Conservation (phyloP, 2,113 vertebrate species). For the Oryzias curvinotus region DNA sequence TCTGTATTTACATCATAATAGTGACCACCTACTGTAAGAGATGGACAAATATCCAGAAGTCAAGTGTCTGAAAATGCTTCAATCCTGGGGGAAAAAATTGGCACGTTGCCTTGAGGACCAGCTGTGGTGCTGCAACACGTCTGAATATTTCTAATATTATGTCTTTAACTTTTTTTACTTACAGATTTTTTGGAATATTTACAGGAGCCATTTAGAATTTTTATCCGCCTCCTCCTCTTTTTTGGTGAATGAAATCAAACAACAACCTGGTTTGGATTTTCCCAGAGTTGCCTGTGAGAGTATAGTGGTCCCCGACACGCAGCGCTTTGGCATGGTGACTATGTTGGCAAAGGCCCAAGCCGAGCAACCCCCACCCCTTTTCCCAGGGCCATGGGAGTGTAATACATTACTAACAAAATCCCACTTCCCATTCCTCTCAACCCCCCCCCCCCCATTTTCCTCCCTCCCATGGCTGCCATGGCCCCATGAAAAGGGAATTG, state of each 20-base stretch:
- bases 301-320: conserved; percentile 56
- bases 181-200: conserved; percentile 12
- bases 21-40: conserved; percentile 16
- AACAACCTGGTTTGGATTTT: conserved; percentile 69
- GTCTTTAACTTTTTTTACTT: conserved; percentile 2
- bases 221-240: neutral
- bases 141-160: conserved; percentile 3
- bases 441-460: conserved; percentile 28
- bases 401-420: conserved; percentile 75
- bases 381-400: conserved; percentile 70
- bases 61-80: conserved; percentile 18
- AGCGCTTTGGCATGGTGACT: conserved; percentile 71
- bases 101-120: conserved; percentile 36
- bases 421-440: conserved; percentile 75
- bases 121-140: conserved; percentile 32
- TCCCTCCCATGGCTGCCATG: conserved; percentile 43
- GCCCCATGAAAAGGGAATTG: conserved; percentile 54
- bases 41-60: conserved; percentile 19
- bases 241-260: conserved; percentile 26
- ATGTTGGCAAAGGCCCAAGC: conserved; percentile 72
- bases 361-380: conserved; percentile 54
- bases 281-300: conserved; percentile 64
- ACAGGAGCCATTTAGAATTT: neutral
- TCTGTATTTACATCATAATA: conserved; percentile 30
- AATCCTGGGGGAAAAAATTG: conserved; percentile 8